phyloP scores from a whole-genome alignment of 1,140 invertebrate species.

The Melitaea cinxia region DNA sequence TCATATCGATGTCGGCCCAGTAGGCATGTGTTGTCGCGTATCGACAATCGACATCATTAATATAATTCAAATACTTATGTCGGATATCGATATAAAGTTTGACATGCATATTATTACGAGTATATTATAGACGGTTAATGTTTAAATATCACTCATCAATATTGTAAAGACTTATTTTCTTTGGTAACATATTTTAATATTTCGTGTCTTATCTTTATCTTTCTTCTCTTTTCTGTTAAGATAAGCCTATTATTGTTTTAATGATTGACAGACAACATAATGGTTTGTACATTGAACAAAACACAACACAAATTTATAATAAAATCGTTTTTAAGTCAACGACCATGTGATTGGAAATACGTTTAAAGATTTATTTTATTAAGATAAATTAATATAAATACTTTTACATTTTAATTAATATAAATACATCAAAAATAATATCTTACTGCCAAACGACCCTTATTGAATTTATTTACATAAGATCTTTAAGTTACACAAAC shows the following conservation, averaged over 20 bases:
- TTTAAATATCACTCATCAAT: not conserved
- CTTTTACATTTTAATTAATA: too few relatives aligned
- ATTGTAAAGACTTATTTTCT: not conserved
- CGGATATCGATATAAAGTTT: conserved; percentile 37
- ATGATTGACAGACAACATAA: too few relatives aligned
- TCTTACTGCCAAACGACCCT: not conserved
- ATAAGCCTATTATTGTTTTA: too few relatives aligned
- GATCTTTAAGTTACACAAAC: conserved; percentile 9
- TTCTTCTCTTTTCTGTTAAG: too few relatives aligned
- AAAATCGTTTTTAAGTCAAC: too few relatives aligned
- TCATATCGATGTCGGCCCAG: conserved; percentile 32
- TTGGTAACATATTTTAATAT: too few relatives aligned
- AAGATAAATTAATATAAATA: too few relatives aligned
- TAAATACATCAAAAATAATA: not conserved
- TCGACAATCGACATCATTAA: conserved; percentile 57
- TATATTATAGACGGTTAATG: not conserved
- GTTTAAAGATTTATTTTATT: too few relatives aligned
- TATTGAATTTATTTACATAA: not conserved
- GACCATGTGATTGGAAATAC: too few relatives aligned
- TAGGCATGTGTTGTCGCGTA: conserved; percentile 53
- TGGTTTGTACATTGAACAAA: too few relatives aligned
- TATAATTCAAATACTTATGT: conserved; percentile 48
- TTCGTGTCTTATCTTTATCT: too few relatives aligned
- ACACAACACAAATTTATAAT: too few relatives aligned
- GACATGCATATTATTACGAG: conserved; percentile 14